Evolutionary conservation across 1,140 invertebrate genomes (phyloP), one percentile per base, ranked within the genome.

Genomic region (Zaprionus davidi): DNA sequence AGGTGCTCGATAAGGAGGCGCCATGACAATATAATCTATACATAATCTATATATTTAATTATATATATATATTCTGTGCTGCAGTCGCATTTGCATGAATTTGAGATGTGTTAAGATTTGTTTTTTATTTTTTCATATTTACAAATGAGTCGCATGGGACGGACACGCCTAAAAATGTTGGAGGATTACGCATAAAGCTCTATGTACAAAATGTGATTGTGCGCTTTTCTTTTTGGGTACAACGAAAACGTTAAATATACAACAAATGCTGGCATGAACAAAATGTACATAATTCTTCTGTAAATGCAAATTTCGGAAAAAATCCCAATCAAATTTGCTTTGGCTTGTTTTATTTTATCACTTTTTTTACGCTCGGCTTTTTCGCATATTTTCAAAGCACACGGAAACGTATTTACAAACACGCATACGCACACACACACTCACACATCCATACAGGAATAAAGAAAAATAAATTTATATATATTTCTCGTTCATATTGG

Each of bases 271-370:
- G 20, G 46, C 46, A 51, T 22, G 20, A 24, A 56, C 65, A 68
- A 83, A 81, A 73, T 69, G 65, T 78, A 84, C 58, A 81, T 81
- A 70, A 53, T 49, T 49, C 24, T 46, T 74, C 72, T 76, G 73
- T 69, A 84, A 90, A 87, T 87, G 85, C 81, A 87, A 87, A 88
- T 87, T 87, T 87, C 74, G n/a, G 36, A 85, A 85, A 82, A 88
- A 67, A 46, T 57, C 79, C 81, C 80, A 87, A 87, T 88, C 78
- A 82, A 86, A 81, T 71, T 71, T 71, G 17, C 15, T 53, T 26
- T 69, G n/a, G 38, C 49, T 44, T 56, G 28, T 41, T 20, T 57
- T 44, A 22, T 44, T 46, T 56, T 1, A 11, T 49, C 46, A 17
- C 7, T 22, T 22, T 51, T 22, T 24, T 51, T 20, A 31, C 41